phyloP scores from a whole-genome alignment of 2,888 invertebrate species.

The Alsophila aescularia region DNA sequence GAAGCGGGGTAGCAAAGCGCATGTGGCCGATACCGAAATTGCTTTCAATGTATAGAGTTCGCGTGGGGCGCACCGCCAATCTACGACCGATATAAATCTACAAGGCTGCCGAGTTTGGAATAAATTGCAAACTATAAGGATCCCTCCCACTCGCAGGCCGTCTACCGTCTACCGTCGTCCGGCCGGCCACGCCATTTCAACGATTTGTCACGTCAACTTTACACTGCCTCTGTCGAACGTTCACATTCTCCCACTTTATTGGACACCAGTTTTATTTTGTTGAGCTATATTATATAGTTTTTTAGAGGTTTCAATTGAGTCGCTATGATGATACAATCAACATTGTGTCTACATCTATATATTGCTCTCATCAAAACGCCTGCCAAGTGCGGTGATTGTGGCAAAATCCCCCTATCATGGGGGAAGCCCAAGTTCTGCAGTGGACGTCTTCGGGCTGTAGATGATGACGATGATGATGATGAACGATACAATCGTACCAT shows the following conservation, averaged over 20 bases:
- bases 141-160: conserved; percentile 60
- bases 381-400: no score
- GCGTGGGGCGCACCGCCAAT: conserved; percentile 72
- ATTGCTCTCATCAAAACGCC: no score
- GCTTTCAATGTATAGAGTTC: conserved; percentile 64
- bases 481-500: no score
- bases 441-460: no score
- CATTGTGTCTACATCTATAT: no score
- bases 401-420: no score
- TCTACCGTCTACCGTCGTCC: conserved; percentile 46
- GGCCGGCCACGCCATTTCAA: conserved; percentile 53
- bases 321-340: no score
- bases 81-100: conserved; percentile 77
- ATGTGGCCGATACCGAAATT: conserved; percentile 67
- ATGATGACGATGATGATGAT: no score
- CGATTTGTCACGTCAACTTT: conserved; percentile 69
- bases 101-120: conserved; percentile 69
- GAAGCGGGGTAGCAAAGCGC: conserved; percentile 44
- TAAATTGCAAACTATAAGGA: conserved; percentile 76
- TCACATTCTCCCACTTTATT: conserved; percentile 31
- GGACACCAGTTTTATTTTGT: conserved; percentile 20
- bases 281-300: conserved; percentile 1
- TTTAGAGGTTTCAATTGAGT: background rate
- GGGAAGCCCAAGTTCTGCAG: no score
- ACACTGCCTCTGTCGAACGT: conserved; percentile 46